These are phyloP conservation scores for Drosophila nr. perissopoda DNA, from an alignment of 2,888 invertebrate species.

Conservation along the genomic window DNA sequence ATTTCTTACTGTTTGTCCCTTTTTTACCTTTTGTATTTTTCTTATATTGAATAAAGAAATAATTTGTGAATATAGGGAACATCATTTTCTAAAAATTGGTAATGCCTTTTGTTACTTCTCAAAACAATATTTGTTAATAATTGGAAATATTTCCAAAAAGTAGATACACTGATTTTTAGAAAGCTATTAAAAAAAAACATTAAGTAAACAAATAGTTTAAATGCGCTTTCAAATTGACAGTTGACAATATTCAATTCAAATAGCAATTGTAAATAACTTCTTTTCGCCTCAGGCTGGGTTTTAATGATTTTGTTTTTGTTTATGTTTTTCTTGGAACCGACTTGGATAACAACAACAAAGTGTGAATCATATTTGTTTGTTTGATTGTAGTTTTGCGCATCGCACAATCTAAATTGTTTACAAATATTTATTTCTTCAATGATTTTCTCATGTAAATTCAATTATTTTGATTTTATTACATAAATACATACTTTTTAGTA, in stretches of 20 bases:
- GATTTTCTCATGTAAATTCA: slow-evolving; percentile 6
- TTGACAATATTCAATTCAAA: slow-evolving; percentile 5
- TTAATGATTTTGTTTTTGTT: not conserved
- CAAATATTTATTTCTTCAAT: slow-evolving; percentile 5
- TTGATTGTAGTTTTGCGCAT: slow-evolving; percentile 16
- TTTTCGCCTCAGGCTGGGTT: slow-evolving; percentile 26
- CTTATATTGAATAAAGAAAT: no score
- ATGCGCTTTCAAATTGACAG: not conserved
- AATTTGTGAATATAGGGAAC: no score
- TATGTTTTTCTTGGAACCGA: slow-evolving; percentile 4
- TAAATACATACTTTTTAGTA: no score
- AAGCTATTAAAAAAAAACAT: not conserved
- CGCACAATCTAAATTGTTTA: slow-evolving; percentile 8
- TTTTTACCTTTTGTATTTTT: no score
- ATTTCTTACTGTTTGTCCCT: no score
- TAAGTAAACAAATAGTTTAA: not conserved
- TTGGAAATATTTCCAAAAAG: not conserved
- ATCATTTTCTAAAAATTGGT: no score
- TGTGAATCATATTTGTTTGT: slow-evolving; percentile 46
- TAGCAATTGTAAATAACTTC: slow-evolving; percentile 16
- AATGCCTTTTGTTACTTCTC: no score
- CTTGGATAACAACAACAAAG: slow-evolving; percentile 12
- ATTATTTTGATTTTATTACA: not conserved
- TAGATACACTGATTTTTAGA: not conserved
- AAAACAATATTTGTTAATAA: not conserved